A percentile compares a stretch with the other conserved stretches of the same genome.
These are phyloP conservation scores for Toxotes jaculatrix DNA, from an alignment of 2,113 vertebrate genomes.

Conservation along the genomic window DNA sequence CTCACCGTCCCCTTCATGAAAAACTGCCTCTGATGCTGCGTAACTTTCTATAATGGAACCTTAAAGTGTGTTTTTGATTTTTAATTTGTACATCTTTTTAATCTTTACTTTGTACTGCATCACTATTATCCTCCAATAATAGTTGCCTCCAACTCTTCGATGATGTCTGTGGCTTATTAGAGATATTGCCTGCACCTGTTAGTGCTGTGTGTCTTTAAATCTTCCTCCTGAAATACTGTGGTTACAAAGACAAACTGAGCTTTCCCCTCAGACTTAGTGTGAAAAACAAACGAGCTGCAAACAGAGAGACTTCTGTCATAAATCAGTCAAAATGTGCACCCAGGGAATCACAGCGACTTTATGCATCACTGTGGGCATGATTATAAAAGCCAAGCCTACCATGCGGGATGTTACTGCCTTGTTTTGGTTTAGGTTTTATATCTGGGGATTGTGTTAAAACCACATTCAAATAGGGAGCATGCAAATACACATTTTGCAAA, in stretches of 20 bases:
- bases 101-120: not conserved
- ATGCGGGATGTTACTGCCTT: constrained; percentile 11
- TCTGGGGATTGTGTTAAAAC: constrained; percentile 12
- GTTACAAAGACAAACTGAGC: not conserved
- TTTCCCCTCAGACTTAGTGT: not conserved
- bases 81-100: not conserved
- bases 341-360: not conserved
- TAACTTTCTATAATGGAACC: not conserved
- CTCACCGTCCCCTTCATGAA: not conserved
- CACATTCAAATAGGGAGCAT: constrained; percentile 46
- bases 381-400: not conserved
- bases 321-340: not conserved
- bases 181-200: constrained; percentile 32
- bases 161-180: not conserved
- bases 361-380: not conserved
- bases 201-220: not conserved
- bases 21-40: not conserved
- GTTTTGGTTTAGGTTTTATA: constrained; percentile 14
- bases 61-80: not conserved
- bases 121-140: no score
- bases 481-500: constrained; percentile 58
- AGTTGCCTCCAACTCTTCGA: not conserved
- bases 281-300: not conserved
- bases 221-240: not conserved
- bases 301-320: constrained; percentile 8